Conservation (phyloP, 1,140 invertebrate species). For the Lepidurus couesii region DNA sequence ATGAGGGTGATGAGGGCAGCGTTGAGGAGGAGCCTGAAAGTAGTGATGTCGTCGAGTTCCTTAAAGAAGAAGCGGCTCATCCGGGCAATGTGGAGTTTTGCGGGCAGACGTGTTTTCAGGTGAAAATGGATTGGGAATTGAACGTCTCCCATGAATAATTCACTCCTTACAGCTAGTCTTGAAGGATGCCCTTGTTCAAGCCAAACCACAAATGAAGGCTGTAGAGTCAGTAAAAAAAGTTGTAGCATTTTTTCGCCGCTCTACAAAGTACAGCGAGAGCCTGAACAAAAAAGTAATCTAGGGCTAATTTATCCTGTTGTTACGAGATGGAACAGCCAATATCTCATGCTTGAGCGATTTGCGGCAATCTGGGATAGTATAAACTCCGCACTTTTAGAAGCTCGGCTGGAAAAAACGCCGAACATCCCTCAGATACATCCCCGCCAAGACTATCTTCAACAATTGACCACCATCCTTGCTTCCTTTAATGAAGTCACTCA, state of each 20-base stretch:
- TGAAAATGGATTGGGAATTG: background rate
- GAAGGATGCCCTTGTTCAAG: background rate
- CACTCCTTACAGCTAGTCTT: slow-evolving; percentile 18
- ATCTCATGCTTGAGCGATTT: slow-evolving; percentile 23
- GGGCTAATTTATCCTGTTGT: background rate
- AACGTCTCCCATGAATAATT: slow-evolving; percentile 19
- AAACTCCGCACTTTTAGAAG: background rate
- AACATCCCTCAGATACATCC: background rate
- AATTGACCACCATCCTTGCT: too few relatives aligned
- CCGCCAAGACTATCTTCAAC: too few relatives aligned
- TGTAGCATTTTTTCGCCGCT: slow-evolving; percentile 23
- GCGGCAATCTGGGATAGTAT: background rate
- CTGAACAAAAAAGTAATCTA: background rate
- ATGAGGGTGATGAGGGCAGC: too few relatives aligned
- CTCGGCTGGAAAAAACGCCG: background rate
- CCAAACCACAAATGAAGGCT: background rate
- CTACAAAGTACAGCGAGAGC: background rate
- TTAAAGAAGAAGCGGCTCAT: too few relatives aligned
- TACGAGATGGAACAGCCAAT: slow-evolving; percentile 15
- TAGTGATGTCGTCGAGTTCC: too few relatives aligned
- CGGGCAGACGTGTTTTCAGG: background rate
- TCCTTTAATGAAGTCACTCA: too few relatives aligned
- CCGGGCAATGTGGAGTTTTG: too few relatives aligned
- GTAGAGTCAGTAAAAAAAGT: slow-evolving; percentile 20
- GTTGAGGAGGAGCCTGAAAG: too few relatives aligned